Percentiles rank a stretch among this genome's conserved stretches.
phyloP scores from a whole-genome alignment of 2,888 invertebrate species.

The Caradrina kadenii region DNA sequence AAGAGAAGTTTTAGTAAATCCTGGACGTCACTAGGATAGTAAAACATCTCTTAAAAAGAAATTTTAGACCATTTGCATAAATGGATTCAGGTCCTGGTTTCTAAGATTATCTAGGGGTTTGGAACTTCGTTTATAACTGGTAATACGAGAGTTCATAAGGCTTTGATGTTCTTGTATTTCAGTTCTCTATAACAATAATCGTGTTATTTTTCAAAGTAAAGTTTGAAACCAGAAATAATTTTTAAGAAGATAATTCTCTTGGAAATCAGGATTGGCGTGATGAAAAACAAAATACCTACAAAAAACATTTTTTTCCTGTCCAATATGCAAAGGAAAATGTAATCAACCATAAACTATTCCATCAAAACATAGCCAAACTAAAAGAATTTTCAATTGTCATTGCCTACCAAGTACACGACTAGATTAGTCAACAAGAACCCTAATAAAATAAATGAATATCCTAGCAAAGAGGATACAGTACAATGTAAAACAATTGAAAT shows the following conservation, averaged over 20 bases:
- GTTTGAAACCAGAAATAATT: background rate
- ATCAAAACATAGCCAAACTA: background rate
- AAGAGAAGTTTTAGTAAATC: background rate
- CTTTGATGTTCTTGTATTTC: conserved; percentile 16
- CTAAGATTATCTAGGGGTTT: conserved; percentile 22
- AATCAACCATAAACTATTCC: background rate
- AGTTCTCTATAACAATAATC: conserved; percentile 15
- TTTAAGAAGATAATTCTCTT: too few species aligned
- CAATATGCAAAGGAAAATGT: too few species aligned
- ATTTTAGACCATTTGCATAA: conserved; percentile 18
- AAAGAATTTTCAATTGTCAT: too few species aligned
- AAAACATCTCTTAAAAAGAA: background rate
- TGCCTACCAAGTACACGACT: background rate
- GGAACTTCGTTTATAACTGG: conserved; percentile 14
- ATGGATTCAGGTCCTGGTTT: conserved; percentile 5
- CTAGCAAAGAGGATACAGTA: conserved; percentile 28
- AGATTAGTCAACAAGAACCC: background rate
- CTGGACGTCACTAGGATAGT: background rate
- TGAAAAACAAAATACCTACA: too few species aligned
- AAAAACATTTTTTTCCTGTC: too few species aligned
- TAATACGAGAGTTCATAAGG: conserved; percentile 31
- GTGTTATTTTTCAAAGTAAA: conserved; percentile 1
- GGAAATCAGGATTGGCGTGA: too few species aligned
- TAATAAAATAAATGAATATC: conserved; percentile 29
- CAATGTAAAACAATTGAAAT: conserved; percentile 72